Evolutionary conservation across 2,113 vertebrate species (phyloP).

Genomic region (Vulpes lagopus): DNA sequence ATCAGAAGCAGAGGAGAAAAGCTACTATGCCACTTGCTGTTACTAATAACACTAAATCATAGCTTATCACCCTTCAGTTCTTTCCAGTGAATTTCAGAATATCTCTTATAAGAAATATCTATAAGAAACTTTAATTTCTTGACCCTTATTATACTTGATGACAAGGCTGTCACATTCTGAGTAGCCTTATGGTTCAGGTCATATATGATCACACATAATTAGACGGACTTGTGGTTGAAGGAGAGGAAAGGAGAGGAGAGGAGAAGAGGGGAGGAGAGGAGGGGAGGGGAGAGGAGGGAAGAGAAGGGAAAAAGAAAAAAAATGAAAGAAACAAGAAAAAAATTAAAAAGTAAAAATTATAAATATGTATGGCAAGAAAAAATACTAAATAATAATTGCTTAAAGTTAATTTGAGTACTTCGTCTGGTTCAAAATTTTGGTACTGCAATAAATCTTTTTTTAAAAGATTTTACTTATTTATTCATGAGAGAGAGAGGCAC

Average conservation of each 20-base stretch:
- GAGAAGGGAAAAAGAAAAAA: not conserved
- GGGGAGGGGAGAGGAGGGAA: too few relatives aligned
- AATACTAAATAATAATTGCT: not conserved
- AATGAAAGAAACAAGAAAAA: not conserved
- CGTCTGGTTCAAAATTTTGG: not conserved
- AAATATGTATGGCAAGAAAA: not conserved
- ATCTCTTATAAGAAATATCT: conserved; percentile 65
- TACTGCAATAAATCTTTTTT: not conserved
- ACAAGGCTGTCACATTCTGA: conserved; percentile 2
- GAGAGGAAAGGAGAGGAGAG: not conserved
- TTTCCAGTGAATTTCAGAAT: conserved; percentile 48
- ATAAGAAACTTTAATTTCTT: conserved; percentile 65
- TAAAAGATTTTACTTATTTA: too few relatives aligned
- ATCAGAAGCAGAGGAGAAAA: not conserved
- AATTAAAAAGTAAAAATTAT: not conserved
- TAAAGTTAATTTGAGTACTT: not conserved
- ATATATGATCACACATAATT: not conserved
- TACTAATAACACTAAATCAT: not conserved
- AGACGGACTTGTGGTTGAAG: not conserved
- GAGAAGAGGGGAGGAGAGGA: accelerated
- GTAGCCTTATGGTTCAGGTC: conserved; percentile 60
- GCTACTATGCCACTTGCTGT: not conserved
- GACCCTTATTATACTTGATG: not conserved
- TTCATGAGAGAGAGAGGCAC: too few relatives aligned
- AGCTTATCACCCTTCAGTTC: not conserved